Evolutionary conservation across 2,797 vertebrate species (phyloP).

Genomic region (Siniperca undulata): DNA sequence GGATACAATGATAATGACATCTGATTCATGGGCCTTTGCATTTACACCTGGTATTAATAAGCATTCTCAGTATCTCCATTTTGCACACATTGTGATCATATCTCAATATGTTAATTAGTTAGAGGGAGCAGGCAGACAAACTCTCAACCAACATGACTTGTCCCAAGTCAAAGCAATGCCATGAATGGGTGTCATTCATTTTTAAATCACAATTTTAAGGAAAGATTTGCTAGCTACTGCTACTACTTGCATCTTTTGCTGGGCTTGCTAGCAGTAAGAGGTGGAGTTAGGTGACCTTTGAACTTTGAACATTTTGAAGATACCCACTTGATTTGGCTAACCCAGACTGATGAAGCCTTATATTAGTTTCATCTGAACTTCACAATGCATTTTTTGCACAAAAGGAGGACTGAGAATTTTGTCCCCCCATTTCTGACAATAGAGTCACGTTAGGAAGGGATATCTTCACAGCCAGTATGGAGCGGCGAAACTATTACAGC

Average conservation of each 20-base stretch:
- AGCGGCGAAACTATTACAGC: not conserved
- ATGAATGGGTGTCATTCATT: not conserved
- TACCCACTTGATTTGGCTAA: not conserved
- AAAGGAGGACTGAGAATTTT: not conserved
- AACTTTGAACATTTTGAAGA: not conserved
- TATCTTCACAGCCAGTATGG: not conserved
- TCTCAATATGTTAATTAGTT: not conserved
- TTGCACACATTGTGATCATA: not conserved
- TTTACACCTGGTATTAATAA: not conserved
- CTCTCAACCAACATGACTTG: not conserved
- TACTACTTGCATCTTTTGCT: not conserved
- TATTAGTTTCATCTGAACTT: not conserved
- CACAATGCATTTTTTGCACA: not conserved
- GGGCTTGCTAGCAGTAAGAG: not conserved
- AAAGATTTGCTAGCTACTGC: not conserved
- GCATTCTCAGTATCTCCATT: not conserved
- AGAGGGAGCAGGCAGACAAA: not conserved
- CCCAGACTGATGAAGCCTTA: not conserved
- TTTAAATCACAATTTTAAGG: too few species aligned
- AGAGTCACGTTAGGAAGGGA: not conserved
- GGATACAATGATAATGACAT: not conserved
- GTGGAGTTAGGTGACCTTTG: not conserved
- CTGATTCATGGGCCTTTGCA: not conserved
- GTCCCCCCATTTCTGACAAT: not conserved
- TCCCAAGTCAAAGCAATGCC: not conserved